phyloP scores from a whole-genome alignment of 2,888 invertebrate species.

The Leucophenga montana region DNA sequence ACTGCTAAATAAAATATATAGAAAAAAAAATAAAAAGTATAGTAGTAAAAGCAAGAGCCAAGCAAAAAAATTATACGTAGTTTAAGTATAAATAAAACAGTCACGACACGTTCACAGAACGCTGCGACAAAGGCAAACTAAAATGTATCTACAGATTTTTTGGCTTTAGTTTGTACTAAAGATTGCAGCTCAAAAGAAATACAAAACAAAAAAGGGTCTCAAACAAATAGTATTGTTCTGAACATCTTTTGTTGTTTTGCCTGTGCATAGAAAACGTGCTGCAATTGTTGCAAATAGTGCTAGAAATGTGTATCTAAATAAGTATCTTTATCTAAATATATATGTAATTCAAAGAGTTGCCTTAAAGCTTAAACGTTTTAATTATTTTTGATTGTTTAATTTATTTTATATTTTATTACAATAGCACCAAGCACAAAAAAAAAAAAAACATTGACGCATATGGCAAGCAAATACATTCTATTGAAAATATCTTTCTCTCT shows the following conservation, averaged over 20 bases:
- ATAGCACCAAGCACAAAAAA: background rate
- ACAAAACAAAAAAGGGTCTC: background rate
- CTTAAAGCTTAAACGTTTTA: background rate
- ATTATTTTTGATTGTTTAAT: background rate
- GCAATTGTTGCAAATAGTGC: slow-evolving; percentile 12
- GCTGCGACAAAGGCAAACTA: background rate
- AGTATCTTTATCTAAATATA: background rate
- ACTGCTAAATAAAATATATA: too few relatives aligned
- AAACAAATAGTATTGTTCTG: too few relatives aligned
- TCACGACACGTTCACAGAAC: slow-evolving; percentile 22
- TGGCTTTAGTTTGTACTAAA: background rate
- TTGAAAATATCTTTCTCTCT: background rate
- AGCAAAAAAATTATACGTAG: background rate
- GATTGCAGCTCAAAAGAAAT: background rate
- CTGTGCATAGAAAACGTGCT: slow-evolving; percentile 10
- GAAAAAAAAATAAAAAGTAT: too few relatives aligned
- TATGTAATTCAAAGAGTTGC: background rate
- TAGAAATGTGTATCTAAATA: too few relatives aligned
- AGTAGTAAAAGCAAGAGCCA: too few relatives aligned
- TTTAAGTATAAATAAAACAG: slow-evolving; percentile 14
- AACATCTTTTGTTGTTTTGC: too few relatives aligned
- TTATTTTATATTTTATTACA: background rate
- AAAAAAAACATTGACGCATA: too few relatives aligned
- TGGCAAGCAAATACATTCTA: background rate
- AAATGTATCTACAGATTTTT: background rate